Percentiles rank a stretch among this genome's conserved stretches.
Evolutionary conservation across 2,888 invertebrate genomes (phyloP).

Genomic region (Pyralis farinalis): DNA sequence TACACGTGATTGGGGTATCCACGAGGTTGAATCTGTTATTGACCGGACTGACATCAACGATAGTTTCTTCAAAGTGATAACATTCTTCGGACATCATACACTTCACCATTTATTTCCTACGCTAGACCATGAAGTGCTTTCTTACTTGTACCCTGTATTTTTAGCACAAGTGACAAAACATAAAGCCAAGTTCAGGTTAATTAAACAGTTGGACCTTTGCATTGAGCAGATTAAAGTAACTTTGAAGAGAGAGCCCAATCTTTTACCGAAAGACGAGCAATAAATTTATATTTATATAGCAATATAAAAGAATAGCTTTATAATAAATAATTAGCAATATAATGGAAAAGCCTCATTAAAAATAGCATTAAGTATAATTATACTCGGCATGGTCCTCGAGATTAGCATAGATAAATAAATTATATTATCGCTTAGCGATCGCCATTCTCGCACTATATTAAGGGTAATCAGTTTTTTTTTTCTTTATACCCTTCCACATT

Average conservation of each 20-base stretch:
- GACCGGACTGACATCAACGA: conserved; percentile 86
- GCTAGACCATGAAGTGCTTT: conserved; percentile 86
- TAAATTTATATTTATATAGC: no score
- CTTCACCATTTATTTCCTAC: conserved; percentile 91
- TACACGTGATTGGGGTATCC: conserved; percentile 87
- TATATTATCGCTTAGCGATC: no score
- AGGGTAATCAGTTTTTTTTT: no score
- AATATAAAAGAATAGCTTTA: no score
- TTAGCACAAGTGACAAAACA: conserved; percentile 83
- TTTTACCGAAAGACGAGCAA: conserved; percentile 17
- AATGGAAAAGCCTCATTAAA: no score
- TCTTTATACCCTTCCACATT: no score
- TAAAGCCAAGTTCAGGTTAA: conserved; percentile 69
- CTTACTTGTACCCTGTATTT: conserved; percentile 83
- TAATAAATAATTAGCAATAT: no score
- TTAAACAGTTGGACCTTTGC: conserved; percentile 49
- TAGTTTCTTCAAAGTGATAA: conserved; percentile 83
- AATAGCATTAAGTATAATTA: no score
- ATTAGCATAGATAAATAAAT: no score
- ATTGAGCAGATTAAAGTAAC: conserved; percentile 56
- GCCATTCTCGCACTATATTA: no score
- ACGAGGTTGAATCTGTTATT: conserved; percentile 87
- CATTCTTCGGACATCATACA: conserved; percentile 88
- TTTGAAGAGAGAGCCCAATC: conserved; percentile 42
- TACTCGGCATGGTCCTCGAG: no score